Conservation (phyloP, 2,888 invertebrate species). For the Andricus curvator region DNA sequence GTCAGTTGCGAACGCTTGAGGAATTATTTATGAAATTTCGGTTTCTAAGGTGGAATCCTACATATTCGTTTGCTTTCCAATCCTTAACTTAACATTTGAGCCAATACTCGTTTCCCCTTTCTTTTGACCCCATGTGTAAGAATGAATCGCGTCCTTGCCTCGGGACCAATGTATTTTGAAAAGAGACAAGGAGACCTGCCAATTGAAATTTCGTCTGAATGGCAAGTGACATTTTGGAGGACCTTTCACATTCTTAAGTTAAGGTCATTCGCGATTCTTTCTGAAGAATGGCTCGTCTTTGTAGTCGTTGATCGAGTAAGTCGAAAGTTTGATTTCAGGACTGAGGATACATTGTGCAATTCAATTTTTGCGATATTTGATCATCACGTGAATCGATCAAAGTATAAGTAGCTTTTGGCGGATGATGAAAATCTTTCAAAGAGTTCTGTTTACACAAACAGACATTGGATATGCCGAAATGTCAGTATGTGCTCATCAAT, state of each 20-base stretch:
- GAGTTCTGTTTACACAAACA: not conserved
- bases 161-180: not conserved
- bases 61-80: conserved; percentile 15
- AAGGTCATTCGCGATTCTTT: not conserved
- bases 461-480: not conserved
- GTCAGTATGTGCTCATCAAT: not conserved
- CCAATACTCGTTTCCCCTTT: not conserved
- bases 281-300: conserved; percentile 11
- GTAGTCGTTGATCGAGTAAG: conserved; percentile 15
- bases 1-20: conserved; percentile 39
- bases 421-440: not conserved
- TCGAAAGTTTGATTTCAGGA: conserved; percentile 20
- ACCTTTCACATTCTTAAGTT: conserved; percentile 31
- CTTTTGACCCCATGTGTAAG: not conserved
- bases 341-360: conserved; percentile 13
- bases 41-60: conserved; percentile 44
- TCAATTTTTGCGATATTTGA: conserved; percentile 12
- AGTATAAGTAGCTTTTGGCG: not conserved
- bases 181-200: conserved; percentile 13
- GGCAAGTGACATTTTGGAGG: conserved; percentile 29
- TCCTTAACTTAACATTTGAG: not conserved
- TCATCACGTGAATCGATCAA: not conserved
- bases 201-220: conserved; percentile 24
- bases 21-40: conserved; percentile 57
- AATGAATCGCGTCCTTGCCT: not conserved